Evolutionary conservation across 2,888 invertebrate species (phyloP), one percentile per base, ranked within the genome.

Genomic region (Orthosia gracilis): DNA sequence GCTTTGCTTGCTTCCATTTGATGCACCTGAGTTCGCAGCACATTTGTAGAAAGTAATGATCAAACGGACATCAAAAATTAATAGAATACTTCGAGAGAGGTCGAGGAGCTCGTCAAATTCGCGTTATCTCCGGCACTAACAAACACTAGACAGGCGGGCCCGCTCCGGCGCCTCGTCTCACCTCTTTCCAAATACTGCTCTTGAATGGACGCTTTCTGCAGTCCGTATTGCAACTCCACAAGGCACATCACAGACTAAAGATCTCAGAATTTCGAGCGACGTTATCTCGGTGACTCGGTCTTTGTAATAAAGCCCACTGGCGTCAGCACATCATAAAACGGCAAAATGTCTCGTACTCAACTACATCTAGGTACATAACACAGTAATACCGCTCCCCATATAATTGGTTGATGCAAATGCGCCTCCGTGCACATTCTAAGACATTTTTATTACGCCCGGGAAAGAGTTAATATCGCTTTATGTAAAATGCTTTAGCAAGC

Each of bases 401-500:
- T 82, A 87, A 87, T 82, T 85, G 84, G 78, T 78, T 78, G 82
- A 84, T 86, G 93, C 92, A 92, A 94, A 94, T 93, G 89, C 90
- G 86, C 90, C 80, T 76, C 85, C 77, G 81, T 91, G 92, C 92
- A 89, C 87, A 87, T 90, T 86, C 87, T 89, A 83, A 92, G 92
- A 92, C 92, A 90, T 91, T 94, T 94, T 94, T 94, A 94, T 92
- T 91, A 89, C 91, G 74, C 83, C 88, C 85, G 83, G 89, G 85
- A 89, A 91, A 91, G 92, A 93, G 91, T 93, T 94, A 94, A 93
- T 94, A 93, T 90, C 87, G 84, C 86, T 92, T 92, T 91, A 92
- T 92, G 92, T 92, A 91, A 92, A 92, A 90, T 89, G 87, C 80
- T 88, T 87, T 74, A 75, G 78, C 81, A 62, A 87, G 85, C 88